phyloP scores from a whole-genome alignment of 2,888 invertebrate genomes.

The Minunthozetes semirufus region DNA sequence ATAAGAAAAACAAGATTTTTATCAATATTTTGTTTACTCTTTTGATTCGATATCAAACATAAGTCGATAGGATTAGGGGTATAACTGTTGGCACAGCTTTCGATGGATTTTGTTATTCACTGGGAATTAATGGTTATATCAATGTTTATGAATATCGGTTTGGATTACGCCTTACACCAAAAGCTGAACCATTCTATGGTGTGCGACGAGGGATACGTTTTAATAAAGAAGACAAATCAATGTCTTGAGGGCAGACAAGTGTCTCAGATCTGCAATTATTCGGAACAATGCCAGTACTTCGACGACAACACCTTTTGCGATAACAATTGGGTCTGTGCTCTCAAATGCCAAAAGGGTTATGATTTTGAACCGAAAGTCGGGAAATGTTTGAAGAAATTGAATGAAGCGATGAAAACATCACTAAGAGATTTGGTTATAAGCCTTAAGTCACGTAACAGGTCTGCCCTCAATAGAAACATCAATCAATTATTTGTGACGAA shows the following conservation, averaged over 20 bases:
- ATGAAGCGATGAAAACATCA: background rate
- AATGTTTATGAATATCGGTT: background rate
- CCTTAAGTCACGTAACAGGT: background rate
- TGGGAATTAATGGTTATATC: background rate
- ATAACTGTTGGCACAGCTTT: no score
- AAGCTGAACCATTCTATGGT: no score
- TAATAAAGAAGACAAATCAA: background rate
- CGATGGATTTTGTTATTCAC: background rate
- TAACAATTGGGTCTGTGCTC: background rate
- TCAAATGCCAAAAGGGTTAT: background rate
- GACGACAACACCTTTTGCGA: background rate
- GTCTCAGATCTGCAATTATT: background rate
- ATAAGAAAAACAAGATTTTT: no score
- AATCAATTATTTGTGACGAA: background rate
- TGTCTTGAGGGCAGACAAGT: background rate
- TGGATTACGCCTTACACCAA: background rate
- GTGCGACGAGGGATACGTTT: background rate
- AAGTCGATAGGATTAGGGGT: no score
- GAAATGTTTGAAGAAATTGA: background rate
- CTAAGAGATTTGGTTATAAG: background rate
- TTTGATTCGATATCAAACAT: no score
- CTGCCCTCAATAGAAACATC: background rate
- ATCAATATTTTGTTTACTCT: no score
- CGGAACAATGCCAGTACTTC: slow-evolving; percentile 15
- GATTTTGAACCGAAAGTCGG: background rate